phyloP scores from a whole-genome alignment of 2,888 invertebrate species.

The Ennomos erosarius region DNA sequence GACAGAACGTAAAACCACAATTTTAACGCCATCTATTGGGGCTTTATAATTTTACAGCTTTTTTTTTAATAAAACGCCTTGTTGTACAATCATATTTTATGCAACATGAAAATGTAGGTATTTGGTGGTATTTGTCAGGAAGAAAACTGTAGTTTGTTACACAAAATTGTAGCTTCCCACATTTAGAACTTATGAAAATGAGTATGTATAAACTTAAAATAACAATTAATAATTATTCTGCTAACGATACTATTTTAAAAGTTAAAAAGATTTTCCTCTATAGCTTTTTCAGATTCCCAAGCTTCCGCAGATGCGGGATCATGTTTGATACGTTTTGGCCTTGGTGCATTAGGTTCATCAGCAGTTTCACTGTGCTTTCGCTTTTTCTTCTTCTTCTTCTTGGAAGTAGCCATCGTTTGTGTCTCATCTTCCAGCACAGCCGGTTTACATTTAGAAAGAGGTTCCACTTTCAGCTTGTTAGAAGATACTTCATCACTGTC shows the following conservation, averaged over 20 bases:
- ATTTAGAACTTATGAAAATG: too few relatives aligned
- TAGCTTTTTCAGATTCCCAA: constrained; percentile 74
- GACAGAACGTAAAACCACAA: too few relatives aligned
- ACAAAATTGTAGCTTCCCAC: too few relatives aligned
- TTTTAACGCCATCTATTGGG: too few relatives aligned
- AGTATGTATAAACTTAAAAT: too few relatives aligned
- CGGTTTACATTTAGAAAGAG: not conserved
- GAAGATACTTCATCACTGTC: not conserved
- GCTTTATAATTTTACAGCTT: too few relatives aligned
- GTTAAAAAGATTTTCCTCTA: constrained; percentile 73
- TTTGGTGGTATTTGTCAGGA: too few relatives aligned
- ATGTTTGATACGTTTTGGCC: constrained; percentile 5
- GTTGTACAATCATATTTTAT: too few relatives aligned
- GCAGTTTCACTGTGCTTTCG: constrained; percentile 8
- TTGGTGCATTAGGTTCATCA: not conserved
- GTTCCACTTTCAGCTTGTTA: not conserved
- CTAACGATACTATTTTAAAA: constrained; percentile 48
- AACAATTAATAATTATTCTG: not conserved
- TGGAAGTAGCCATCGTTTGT: not conserved
- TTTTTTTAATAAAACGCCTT: too few relatives aligned
- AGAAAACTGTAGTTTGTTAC: too few relatives aligned
- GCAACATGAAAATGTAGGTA: too few relatives aligned
- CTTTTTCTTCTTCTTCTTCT: constrained; percentile 23
- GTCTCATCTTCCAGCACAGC: not conserved
- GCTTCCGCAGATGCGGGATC: constrained; percentile 46